phyloP scores from a whole-genome alignment of 2,113 vertebrate genomes.

The Leucosticte australis region DNA sequence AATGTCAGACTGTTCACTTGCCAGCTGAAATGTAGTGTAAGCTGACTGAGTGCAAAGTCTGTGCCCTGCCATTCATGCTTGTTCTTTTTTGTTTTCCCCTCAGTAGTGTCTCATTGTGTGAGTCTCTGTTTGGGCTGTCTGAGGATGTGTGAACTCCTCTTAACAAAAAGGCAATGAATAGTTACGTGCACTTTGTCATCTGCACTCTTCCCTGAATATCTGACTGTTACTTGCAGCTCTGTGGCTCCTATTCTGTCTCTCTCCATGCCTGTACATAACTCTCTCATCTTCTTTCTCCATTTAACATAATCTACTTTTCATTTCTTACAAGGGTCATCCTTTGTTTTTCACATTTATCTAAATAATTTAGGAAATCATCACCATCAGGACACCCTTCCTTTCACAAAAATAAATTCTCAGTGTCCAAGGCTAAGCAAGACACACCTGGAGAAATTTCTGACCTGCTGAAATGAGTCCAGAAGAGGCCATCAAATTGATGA shows the following conservation, averaged over 20 bases:
- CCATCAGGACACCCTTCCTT: rapidly evolving
- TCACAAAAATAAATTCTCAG: neutral
- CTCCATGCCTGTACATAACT: neutral
- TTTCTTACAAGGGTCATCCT: neutral
- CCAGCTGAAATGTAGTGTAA: neutral
- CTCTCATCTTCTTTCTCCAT: neutral
- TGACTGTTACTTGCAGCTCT: neutral
- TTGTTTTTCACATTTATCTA: neutral
- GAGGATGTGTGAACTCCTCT: constrained; percentile 13
- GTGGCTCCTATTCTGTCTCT: neutral
- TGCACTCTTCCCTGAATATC: neutral
- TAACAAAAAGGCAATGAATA: neutral
- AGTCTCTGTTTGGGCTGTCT: constrained; percentile 8
- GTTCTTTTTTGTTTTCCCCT: constrained; percentile 30
- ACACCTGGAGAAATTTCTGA: neutral
- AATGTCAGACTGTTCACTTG: neutral
- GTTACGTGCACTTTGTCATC: neutral
- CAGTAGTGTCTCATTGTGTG: neutral
- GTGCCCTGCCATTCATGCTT: neutral
- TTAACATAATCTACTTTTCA: neutral
- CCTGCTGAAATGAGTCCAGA: neutral
- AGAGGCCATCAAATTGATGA: neutral
- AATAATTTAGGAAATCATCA: neutral
- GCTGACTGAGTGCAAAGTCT: constrained; percentile 9
- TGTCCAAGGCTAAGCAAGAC: neutral